A percentile compares a stretch with the other conserved stretches of the same genome.
Evolutionary conservation across 1,140 invertebrate species (phyloP).

Genomic region (Frieseomelitta varia): DNA sequence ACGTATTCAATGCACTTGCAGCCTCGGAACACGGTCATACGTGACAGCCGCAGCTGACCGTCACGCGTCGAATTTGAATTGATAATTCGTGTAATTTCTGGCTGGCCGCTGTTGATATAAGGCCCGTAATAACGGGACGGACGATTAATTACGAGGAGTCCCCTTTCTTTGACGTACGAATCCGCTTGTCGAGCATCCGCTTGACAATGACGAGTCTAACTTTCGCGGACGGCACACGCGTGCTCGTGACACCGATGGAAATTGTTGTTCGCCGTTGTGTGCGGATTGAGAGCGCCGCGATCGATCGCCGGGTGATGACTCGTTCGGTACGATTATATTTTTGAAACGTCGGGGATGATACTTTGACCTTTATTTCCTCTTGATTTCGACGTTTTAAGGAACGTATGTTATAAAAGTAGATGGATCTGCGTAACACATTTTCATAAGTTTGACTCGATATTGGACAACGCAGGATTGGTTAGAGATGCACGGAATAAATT

Average conservation of each 20-base stretch:
- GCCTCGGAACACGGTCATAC: slow-evolving; percentile 57
- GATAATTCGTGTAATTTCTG: slow-evolving; percentile 60
- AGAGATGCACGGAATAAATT: too few species aligned
- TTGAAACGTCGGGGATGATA: not conserved
- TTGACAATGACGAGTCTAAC: slow-evolving; percentile 5
- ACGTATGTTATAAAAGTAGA: not conserved
- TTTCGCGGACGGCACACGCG: not conserved
- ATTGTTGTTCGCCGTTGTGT: not conserved
- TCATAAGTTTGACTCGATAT: too few species aligned
- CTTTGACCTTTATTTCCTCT: not conserved
- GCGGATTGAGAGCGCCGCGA: not conserved
- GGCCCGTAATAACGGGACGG: slow-evolving; percentile 31
- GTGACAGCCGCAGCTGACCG: slow-evolving; percentile 49
- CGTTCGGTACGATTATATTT: not conserved
- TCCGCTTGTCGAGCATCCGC: not conserved
- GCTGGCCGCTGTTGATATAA: slow-evolving; percentile 13
- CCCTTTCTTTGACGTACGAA: slow-evolving; percentile 26
- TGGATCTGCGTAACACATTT: too few species aligned
- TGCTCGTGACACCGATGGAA: not conserved
- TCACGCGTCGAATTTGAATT: slow-evolving; percentile 60
- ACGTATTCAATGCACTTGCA: slow-evolving; percentile 51
- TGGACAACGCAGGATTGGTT: too few species aligned
- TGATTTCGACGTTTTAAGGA: accelerated
- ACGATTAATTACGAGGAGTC: slow-evolving; percentile 34
- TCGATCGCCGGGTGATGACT: not conserved